Base-by-base conservation (phyloP, 2,797 vertebrate genomes). In the Artibeus lituratus region DNA sequence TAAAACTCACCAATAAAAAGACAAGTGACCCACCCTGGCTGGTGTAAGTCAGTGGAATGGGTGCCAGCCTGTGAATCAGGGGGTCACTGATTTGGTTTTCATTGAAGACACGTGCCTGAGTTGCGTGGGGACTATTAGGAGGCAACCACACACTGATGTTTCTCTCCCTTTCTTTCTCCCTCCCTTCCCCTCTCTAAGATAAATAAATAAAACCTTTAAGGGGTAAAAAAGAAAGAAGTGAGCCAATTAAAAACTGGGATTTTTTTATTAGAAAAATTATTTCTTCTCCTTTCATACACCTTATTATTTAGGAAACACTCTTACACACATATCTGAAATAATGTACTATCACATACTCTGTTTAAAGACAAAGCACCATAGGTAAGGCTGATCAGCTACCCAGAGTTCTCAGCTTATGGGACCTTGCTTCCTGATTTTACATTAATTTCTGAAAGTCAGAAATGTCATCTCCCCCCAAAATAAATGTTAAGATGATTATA, bases 191-290 rank as follows among this genome's bases (percentile, higher is more conserved):
- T 57, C 55, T 57, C 22, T 59, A 59, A 59, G 57, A 59, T 59
- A 59, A 59, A 29, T 59, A 29, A 59, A 59, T 59, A 29, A 59
- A 29, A 26, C 29, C 57, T 59, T 26, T 26, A 14, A 0, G 7
- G 51, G 51, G 10, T n/a, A 4, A 35, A 53, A 77, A 78, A 65
- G 44, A 44, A 44, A 44, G 39, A 57, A 70, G 19, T 59, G 74
- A 90, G 15, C 4, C 49, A 80, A 24, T 47, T 93, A 57, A 89
- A 84, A 85, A 51, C 11, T 87, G 26, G 70, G 26, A 69, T 82
- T 69, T 69, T 78, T 70, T 21, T 22, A 95, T 73, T 98, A 98
- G 96, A 98, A 98, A 98, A 98, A 92, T 94, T 77, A 96, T 97
- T 98, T 98, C 97, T 95, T 93, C 95, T 98, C 96, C 90, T 97